phyloP scores from a whole-genome alignment of 2,113 vertebrate genomes.

The Seriola rivoliana region DNA sequence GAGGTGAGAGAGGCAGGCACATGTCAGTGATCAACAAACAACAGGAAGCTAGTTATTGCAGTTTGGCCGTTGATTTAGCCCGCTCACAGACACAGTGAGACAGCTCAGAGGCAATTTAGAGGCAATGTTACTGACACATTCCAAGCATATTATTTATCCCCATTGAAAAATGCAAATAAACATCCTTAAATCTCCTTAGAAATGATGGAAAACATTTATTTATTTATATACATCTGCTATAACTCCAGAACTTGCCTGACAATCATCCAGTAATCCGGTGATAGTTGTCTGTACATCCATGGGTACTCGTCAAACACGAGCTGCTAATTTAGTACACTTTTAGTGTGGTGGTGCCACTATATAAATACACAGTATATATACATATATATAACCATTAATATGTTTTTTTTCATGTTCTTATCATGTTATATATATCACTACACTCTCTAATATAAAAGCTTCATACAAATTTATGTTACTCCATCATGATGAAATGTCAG shows the following conservation, averaged over 20 bases:
- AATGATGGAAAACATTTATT: not conserved
- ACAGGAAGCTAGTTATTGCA: not conserved
- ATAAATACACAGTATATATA: no score
- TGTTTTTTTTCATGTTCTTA: no score
- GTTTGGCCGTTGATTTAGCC: not conserved
- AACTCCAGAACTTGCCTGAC: no score
- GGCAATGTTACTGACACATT: not conserved
- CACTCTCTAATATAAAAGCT: not conserved
- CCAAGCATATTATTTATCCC: not conserved
- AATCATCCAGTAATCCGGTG: no score
- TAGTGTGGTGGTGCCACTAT: not conserved
- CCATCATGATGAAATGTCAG: not conserved
- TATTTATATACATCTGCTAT: no score
- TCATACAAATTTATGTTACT: slow-evolving; percentile 3
- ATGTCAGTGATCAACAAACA: not conserved
- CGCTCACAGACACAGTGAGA: not conserved
- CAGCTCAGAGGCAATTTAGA: not conserved
- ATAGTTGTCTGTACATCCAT: not conserved
- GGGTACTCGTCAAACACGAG: not conserved
- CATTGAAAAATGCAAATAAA: not conserved
- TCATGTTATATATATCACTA: no score
- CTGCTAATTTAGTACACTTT: not conserved
- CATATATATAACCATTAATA: no score
- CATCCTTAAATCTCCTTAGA: not conserved
- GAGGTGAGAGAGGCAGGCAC: not conserved